These are phyloP conservation scores for Theocolax elegans DNA, from an alignment of 1,140 invertebrate species.

Conservation along the genomic window DNA sequence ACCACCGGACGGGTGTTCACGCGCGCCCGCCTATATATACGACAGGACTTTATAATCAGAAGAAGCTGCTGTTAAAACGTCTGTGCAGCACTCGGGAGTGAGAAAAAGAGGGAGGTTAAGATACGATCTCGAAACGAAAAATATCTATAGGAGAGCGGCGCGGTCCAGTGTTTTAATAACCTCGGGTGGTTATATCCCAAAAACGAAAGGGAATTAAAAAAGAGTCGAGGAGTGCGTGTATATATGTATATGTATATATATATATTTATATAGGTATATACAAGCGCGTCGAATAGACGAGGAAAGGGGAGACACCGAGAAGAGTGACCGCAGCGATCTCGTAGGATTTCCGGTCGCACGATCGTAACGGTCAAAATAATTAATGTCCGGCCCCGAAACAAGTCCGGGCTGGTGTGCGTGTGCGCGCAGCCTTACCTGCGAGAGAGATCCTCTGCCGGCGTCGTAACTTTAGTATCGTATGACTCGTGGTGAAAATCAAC, in stretches of 20 bases:
- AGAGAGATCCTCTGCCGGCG: background rate
- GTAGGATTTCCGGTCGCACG: slow-evolving; percentile 56
- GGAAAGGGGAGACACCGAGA: background rate
- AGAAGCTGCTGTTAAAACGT: too few species aligned
- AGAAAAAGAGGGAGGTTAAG: slow-evolving; percentile 1
- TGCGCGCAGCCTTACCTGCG: background rate
- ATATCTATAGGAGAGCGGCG: slow-evolving; percentile 4
- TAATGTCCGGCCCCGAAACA: slow-evolving; percentile 47
- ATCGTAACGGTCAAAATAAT: slow-evolving; percentile 59
- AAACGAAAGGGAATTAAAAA: background rate
- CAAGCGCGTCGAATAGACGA: too few species aligned
- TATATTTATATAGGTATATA: too few species aligned
- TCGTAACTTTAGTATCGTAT: slow-evolving; percentile 53
- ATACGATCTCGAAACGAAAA: slow-evolving; percentile 7
- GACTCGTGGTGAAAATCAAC: slow-evolving; percentile 45
- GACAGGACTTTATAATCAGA: too few species aligned
- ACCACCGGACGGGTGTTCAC: too few species aligned
- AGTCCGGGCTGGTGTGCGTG: slow-evolving; percentile 25
- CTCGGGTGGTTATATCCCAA: background rate
- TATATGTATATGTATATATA: too few species aligned
- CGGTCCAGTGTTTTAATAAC: slow-evolving; percentile 35
- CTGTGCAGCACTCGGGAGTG: too few species aligned
- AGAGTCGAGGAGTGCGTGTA: too few species aligned
- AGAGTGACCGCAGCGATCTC: slow-evolving; percentile 30
- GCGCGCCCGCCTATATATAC: too few species aligned